A percentile compares a stretch with the other conserved stretches of the same genome.
These are phyloP conservation scores for Drosophila biarmipes DNA, from an alignment of 1,140 invertebrate species.

Conservation along the genomic window DNA sequence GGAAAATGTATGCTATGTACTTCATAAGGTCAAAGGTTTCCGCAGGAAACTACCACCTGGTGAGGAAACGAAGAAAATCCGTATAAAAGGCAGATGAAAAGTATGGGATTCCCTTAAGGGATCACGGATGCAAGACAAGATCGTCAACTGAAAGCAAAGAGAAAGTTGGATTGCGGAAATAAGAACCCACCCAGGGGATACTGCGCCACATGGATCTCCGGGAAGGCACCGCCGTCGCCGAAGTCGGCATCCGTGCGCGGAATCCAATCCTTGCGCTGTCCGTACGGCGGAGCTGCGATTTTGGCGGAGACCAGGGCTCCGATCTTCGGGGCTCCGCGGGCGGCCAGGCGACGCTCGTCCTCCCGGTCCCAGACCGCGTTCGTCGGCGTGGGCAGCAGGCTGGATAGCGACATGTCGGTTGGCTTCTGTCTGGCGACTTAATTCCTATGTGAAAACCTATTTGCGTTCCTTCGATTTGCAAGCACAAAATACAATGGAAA, in stretches of 20 bases:
- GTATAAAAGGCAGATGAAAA: too few species aligned
- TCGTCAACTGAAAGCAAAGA: neutral
- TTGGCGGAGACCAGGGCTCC: constrained; percentile 91
- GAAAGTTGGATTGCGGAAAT: neutral
- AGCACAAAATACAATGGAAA: constrained; percentile 27
- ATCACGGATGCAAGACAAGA: too few species aligned
- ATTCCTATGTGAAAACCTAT: constrained; percentile 4
- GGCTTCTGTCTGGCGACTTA: neutral
- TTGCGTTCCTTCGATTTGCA: constrained; percentile 13
- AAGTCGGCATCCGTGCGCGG: constrained; percentile 94
- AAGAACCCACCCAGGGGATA: constrained; percentile 92
- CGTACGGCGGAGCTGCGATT: constrained; percentile 97
- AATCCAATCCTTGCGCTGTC: constrained; percentile 97
- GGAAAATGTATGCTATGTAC: too few species aligned
- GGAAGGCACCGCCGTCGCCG: constrained; percentile 99
- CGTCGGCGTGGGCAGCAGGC: constrained; percentile 92
- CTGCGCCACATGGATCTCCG: constrained; percentile 98
- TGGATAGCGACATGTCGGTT: constrained; percentile 84
- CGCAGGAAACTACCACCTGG: too few species aligned
- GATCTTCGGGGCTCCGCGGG: constrained; percentile 86
- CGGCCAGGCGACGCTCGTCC: constrained; percentile 90
- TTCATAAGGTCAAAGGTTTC: too few species aligned
- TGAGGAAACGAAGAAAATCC: too few species aligned
- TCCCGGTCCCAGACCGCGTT: constrained; percentile 95
- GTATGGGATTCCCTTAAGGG: too few species aligned